Evolutionary conservation across 2,113 vertebrate species (phyloP).

Genomic region (Pelecanoides urinatrix): DNA sequence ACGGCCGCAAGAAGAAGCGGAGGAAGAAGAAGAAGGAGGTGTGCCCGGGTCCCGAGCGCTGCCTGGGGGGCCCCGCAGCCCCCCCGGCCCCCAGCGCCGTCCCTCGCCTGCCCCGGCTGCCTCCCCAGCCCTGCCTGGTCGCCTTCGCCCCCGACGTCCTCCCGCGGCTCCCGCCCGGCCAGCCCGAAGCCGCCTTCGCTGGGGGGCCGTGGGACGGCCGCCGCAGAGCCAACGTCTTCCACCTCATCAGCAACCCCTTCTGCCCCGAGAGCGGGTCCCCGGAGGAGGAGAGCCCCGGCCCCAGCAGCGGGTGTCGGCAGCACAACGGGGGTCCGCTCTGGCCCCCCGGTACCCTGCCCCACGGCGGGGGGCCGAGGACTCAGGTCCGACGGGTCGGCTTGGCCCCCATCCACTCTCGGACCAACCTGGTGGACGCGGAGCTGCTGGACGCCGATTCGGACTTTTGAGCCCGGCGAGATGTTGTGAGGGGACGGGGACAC

Average conservation of each 20-base stretch:
- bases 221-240: slow-evolving; percentile 46
- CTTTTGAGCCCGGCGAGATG: slow-evolving; percentile 65
- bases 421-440: slow-evolving; percentile 91
- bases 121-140: slow-evolving; percentile 83
- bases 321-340: background rate
- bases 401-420: slow-evolving; percentile 88
- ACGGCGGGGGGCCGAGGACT: slow-evolving; percentile 52
- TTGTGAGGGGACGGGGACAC: fast-evolving
- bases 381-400: slow-evolving; percentile 70
- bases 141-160: slow-evolving; percentile 69
- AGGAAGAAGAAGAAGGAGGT: slow-evolving; percentile 86
- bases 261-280: slow-evolving; percentile 58
- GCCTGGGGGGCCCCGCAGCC: background rate
- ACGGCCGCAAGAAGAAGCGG: slow-evolving; percentile 80
- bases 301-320: slow-evolving; percentile 8
- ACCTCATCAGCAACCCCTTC: slow-evolving; percentile 72
- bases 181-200: slow-evolving; percentile 32
- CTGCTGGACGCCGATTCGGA: slow-evolving; percentile 91
- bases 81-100: slow-evolving; percentile 74
- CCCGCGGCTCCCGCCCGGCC: slow-evolving; percentile 49
- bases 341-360: background rate
- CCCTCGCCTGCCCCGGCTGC: slow-evolving; percentile 87
- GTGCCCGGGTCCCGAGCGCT: slow-evolving; percentile 27
- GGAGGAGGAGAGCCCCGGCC: background rate
- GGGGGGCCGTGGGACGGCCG: background rate